phyloP scores from a whole-genome alignment of 2,113 vertebrate genomes.

The Notothenia coriiceps region DNA sequence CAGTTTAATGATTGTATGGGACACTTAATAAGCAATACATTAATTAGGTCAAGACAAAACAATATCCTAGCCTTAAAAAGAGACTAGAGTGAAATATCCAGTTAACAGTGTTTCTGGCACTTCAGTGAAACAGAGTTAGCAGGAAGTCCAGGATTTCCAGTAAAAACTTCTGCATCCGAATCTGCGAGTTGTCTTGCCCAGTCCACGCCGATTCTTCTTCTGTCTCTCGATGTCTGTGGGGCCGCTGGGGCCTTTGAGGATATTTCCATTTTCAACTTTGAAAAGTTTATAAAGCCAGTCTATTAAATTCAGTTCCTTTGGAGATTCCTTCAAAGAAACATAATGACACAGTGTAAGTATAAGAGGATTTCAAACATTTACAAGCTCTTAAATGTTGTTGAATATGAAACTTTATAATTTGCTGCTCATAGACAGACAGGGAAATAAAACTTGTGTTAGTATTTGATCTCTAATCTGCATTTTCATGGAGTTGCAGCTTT shows the following conservation, averaged over 20 bases:
- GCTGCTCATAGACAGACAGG: not conserved
- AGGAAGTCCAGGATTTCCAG: slow-evolving; percentile 76
- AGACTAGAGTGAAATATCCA: not conserved
- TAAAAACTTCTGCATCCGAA: slow-evolving; percentile 65
- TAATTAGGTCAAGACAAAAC: not conserved
- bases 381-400: not conserved
- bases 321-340: slow-evolving; percentile 39
- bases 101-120: not conserved
- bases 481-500: slow-evolving; percentile 18
- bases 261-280: slow-evolving; percentile 22
- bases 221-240: slow-evolving; percentile 1
- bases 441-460: not conserved
- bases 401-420: not conserved
- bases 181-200: not conserved
- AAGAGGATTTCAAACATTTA: not conserved
- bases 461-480: slow-evolving; percentile 18
- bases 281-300: slow-evolving; percentile 43
- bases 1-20: not conserved
- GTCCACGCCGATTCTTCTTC: slow-evolving; percentile 50
- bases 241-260: not conserved
- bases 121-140: slow-evolving; percentile 41
- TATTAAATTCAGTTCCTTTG: slow-evolving; percentile 5
- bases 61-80: not conserved
- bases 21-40: not conserved
- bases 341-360: not conserved